phyloP scores from a whole-genome alignment of 1,140 invertebrate species.

The Himalopsyche phryganea region DNA sequence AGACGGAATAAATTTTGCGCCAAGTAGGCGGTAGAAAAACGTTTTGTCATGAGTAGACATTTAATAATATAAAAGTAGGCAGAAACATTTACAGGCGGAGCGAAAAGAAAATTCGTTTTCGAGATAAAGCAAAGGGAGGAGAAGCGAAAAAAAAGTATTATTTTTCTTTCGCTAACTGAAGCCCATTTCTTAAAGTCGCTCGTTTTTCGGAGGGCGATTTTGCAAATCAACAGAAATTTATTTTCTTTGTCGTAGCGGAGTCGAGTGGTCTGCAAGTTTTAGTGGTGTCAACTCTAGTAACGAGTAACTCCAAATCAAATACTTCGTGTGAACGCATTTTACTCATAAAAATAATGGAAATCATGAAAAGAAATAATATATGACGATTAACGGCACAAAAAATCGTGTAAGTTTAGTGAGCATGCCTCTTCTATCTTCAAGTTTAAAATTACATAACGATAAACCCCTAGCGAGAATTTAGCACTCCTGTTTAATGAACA shows the following conservation, averaged over 20 bases:
- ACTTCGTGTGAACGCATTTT: too few relatives aligned
- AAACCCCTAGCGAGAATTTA: too few relatives aligned
- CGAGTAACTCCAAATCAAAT: too few relatives aligned
- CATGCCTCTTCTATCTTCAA: too few relatives aligned
- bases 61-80: constrained; percentile 28
- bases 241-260: constrained; percentile 30
- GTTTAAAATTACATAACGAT: too few relatives aligned
- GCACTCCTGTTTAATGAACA: too few relatives aligned
- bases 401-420: too few relatives aligned
- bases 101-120: constrained; percentile 30
- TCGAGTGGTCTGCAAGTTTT: constrained; percentile 6
- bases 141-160: constrained; percentile 20
- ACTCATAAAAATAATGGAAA: too few relatives aligned
- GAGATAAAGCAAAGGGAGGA: constrained; percentile 5
- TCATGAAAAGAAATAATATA: too few relatives aligned
- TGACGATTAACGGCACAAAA: too few relatives aligned
- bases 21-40: constrained; percentile 13
- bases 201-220: constrained; percentile 26
- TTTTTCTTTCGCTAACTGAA: constrained; percentile 32
- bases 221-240: constrained; percentile 36
- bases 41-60: constrained; percentile 25
- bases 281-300: too few relatives aligned
- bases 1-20: constrained; percentile 23
- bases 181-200: constrained; percentile 28
- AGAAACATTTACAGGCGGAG: constrained; percentile 33